A percentile compares a stretch with the other conserved stretches of the same genome.
These are phyloP conservation scores for Zaprionus camerounensis DNA, from an alignment of 1,140 invertebrate species.

Conservation along the genomic window DNA sequence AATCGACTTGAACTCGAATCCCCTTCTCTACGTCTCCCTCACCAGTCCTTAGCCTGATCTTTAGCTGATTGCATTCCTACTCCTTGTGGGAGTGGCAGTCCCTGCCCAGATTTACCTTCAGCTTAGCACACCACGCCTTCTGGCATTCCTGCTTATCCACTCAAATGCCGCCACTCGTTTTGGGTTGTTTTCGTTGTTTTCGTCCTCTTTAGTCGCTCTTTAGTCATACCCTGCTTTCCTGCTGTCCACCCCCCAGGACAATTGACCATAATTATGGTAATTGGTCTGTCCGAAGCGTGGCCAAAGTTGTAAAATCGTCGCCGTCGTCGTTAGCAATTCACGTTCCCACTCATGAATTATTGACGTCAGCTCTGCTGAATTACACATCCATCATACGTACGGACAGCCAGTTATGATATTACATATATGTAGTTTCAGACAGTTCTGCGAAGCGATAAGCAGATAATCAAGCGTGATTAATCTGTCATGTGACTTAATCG, in stretches of 20 bases:
- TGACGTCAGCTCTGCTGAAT: constrained; percentile 21
- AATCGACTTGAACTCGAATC: not conserved
- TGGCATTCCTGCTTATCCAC: not conserved
- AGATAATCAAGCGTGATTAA: not conserved
- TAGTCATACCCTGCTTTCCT: not conserved
- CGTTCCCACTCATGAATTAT: constrained; percentile 16
- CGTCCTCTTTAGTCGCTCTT: not conserved
- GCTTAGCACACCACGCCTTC: not conserved
- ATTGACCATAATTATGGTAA: constrained; percentile 35
- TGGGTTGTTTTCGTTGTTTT: constrained; percentile 3
- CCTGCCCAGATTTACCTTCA: not conserved
- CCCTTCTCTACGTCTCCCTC: not conserved
- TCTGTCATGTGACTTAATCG: not conserved
- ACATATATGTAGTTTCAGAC: not conserved
- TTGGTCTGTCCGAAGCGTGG: constrained; percentile 8
- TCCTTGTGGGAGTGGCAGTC: not conserved
- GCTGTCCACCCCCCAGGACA: not conserved
- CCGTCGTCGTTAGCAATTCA: not conserved
- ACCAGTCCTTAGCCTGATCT: constrained; percentile 29
- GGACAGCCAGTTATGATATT: not conserved
- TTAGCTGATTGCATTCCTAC: constrained; percentile 42
- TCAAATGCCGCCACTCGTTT: not conserved
- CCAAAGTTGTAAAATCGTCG: constrained; percentile 1
- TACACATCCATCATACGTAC: constrained; percentile 18
- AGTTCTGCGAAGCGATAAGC: not conserved